These are phyloP conservation scores for Chymomyza amoena DNA, from an alignment of 2,888 invertebrate genomes.

Conservation along the genomic window DNA sequence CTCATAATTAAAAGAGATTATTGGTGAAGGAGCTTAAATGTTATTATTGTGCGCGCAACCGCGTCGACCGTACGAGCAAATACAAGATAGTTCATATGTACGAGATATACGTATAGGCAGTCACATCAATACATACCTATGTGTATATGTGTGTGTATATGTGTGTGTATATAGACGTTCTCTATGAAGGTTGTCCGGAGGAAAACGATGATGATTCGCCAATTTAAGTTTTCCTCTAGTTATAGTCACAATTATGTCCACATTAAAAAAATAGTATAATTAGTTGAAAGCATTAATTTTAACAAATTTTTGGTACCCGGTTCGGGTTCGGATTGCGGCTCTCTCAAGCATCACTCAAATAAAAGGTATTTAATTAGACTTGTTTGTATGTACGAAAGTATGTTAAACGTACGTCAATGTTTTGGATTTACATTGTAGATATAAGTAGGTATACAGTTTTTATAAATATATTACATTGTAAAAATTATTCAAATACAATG, in stretches of 20 bases:
- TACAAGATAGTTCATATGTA: background rate
- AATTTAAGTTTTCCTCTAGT: slow-evolving; percentile 57
- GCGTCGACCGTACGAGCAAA: background rate
- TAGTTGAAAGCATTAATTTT: slow-evolving; percentile 51
- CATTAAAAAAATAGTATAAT: slow-evolving; percentile 38
- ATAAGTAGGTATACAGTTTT: too few species aligned
- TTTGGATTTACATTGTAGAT: too few species aligned
- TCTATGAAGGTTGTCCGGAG: slow-evolving; percentile 12
- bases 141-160: background rate
- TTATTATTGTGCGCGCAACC: slow-evolving; percentile 8
- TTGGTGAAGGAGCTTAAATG: slow-evolving; percentile 41
- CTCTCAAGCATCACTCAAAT: background rate
- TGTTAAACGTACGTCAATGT: slow-evolving; percentile 13
- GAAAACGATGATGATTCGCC: slow-evolving; percentile 62
- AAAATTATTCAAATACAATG: too few species aligned
- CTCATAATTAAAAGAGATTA: slow-evolving; percentile 69
- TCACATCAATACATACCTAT: background rate
- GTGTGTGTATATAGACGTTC: background rate
- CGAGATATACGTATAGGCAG: background rate
- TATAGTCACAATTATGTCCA: slow-evolving; percentile 43
- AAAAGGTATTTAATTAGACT: slow-evolving; percentile 18
- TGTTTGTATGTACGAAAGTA: slow-evolving; percentile 5
- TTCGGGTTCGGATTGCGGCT: background rate
- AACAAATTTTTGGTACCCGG: slow-evolving; percentile 36
- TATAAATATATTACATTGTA: too few species aligned